Evolutionary conservation across 2,797 vertebrate species (phyloP), one percentile per base, ranked within the genome.

Genomic region (Poliocrania exsul): DNA sequence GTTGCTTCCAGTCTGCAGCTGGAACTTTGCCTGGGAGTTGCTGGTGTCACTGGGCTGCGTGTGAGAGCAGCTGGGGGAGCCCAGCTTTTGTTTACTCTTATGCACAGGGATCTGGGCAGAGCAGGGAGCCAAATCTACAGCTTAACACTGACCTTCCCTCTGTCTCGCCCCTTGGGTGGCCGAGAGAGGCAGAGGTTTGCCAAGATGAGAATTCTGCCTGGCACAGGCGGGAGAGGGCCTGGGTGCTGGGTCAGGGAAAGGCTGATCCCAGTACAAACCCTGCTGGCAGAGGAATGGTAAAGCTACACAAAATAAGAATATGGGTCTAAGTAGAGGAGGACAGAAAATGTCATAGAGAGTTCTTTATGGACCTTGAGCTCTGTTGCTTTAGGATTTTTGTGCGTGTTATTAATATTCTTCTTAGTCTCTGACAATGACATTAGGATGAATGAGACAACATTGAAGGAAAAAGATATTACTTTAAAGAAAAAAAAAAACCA

Each of bases 161-260:
- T 6, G 4, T 33, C 35, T n/a, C 18, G 23, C 18, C 23, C 3
- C 0, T 6, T 24, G 11, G 2, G 10, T 11, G 23, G 11, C 24
- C 0, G 0, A 38, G 38, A 54, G 38, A 35, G 11, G 11, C 23
- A 1, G 9, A 40, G 16, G 9, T 29, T 86, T 70, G 19, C 23
- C 26, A 13, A 13, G 42, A 4, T 16, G 58, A 70, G 38, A 28
- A 26, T 16, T 83, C 38, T 70, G 33, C 25, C 50, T 61, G 35
- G 24, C 21, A 25, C 0, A 5, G 46, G 46, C 37, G 49, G 57
- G 47, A 58, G 35, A 66, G 11, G 10, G 20, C 35, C 28, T 62
- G 65, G 9, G 14, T 49, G 16, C 38, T 18, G 21, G 3, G 6
- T 11, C 19, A 35, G 50, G 62, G 29, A 47, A 56, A 35, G 33